phyloP scores from a whole-genome alignment of 2,888 invertebrate genomes.

The Caenorhabditis sp. region DNA sequence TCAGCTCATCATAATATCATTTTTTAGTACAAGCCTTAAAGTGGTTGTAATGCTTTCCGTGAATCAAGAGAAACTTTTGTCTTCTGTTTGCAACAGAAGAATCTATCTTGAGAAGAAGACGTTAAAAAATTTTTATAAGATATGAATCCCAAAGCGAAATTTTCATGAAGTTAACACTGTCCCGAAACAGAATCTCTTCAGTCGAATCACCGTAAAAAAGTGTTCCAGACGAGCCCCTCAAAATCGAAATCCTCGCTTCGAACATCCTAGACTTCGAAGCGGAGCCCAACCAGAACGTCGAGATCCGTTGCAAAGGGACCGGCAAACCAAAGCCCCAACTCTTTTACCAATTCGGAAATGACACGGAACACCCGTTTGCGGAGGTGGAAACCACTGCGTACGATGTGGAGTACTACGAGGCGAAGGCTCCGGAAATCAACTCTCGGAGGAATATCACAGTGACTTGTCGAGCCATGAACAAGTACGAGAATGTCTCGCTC shows the following conservation, averaged over 20 bases:
- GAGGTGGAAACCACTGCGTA: slow-evolving; percentile 41
- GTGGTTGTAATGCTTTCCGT: too few relatives aligned
- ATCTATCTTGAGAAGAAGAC: too few relatives aligned
- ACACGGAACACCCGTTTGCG: slow-evolving; percentile 37
- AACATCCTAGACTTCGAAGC: slow-evolving; percentile 62
- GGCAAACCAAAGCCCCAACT: slow-evolving; percentile 66
- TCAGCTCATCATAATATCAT: too few relatives aligned
- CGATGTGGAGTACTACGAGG: slow-evolving; percentile 41
- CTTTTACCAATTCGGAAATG: slow-evolving; percentile 62
- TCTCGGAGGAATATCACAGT: slow-evolving; percentile 62
- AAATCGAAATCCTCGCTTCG: slow-evolving; percentile 49
- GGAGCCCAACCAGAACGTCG: slow-evolving; percentile 66
- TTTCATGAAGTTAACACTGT: too few relatives aligned
- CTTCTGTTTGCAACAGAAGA: too few relatives aligned
- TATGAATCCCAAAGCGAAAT: too few relatives aligned
- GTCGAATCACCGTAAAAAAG: too few relatives aligned
- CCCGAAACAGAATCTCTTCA: background rate
- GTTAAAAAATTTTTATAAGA: too few relatives aligned
- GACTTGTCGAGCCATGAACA: slow-evolving; percentile 65
- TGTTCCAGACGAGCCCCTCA: slow-evolving; percentile 64
- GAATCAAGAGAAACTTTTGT: too few relatives aligned
- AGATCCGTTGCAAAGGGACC: slow-evolving; percentile 64
- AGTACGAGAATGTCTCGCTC: slow-evolving; percentile 63
- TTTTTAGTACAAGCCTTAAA: too few relatives aligned
- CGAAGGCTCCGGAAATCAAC: slow-evolving; percentile 51